Conservation (phyloP, 2,888 invertebrate species). For the Hemicrepidius hirtus region DNA sequence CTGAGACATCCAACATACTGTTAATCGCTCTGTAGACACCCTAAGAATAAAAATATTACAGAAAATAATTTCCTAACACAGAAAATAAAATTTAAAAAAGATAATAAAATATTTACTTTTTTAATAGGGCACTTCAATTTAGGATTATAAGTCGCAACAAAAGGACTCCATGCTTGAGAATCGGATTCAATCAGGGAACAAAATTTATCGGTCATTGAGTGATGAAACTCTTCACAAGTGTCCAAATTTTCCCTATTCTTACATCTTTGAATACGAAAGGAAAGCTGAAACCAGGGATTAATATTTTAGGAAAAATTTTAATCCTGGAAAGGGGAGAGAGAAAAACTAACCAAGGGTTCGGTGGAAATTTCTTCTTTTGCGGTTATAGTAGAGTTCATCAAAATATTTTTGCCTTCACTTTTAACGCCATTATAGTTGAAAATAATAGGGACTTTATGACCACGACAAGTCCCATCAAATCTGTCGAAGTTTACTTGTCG, state of each 20-base stretch:
- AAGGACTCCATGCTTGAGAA: slow-evolving; percentile 1
- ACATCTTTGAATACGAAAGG: slow-evolving; percentile 15
- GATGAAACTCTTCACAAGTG: slow-evolving; percentile 16
- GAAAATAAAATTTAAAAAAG: too few species aligned
- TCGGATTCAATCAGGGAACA: not conserved
- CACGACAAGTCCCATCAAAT: slow-evolving; percentile 23
- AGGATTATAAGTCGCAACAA: not conserved
- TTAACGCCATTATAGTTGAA: not conserved
- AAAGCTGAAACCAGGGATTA: not conserved
- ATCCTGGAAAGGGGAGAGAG: too few species aligned
- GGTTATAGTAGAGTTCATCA: slow-evolving; percentile 9
- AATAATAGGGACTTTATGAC: slow-evolving; percentile 13
- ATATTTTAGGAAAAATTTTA: too few species aligned
- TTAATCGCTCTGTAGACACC: not conserved
- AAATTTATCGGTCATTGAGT: not conserved
- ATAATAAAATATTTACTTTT: not conserved
- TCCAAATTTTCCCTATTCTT: slow-evolving; percentile 21
- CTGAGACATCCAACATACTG: not conserved
- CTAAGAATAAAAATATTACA: not conserved
- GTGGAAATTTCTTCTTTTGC: slow-evolving; percentile 19
- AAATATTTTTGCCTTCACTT: slow-evolving; percentile 10
- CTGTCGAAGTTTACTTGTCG: not conserved
- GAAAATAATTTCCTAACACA: too few species aligned
- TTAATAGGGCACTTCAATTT: slow-evolving; percentile 12
- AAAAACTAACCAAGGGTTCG: slow-evolving; percentile 5